Conservation (phyloP, 2,797 vertebrate species). For the Parambassis ranga region DNA sequence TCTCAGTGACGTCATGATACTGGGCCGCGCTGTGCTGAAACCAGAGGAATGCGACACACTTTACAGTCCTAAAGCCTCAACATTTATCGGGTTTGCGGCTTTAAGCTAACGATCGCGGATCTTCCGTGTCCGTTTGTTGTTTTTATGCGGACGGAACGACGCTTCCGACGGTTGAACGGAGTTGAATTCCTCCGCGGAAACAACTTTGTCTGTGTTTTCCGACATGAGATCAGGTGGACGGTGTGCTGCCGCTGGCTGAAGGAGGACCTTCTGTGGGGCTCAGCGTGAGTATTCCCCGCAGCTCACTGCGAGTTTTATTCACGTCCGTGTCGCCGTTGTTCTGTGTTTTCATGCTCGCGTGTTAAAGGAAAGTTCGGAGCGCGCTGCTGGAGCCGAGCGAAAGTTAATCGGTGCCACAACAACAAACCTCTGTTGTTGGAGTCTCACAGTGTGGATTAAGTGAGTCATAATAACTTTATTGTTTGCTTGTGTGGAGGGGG, state of each 20-base stretch:
- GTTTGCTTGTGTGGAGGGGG: slow-evolving; percentile 15
- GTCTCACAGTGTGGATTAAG: slow-evolving; percentile 34
- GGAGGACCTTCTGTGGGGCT: neutral
- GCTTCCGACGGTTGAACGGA: neutral
- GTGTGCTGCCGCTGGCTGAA: slow-evolving; percentile 6
- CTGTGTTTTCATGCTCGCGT: too few relatives aligned
- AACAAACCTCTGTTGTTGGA: slow-evolving; percentile 31
- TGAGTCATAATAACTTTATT: slow-evolving; percentile 55
- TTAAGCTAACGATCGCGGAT: too few relatives aligned
- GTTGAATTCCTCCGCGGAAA: slow-evolving; percentile 30
- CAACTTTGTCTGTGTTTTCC: slow-evolving; percentile 40
- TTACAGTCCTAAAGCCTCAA: neutral
- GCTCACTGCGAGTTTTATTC: neutral
- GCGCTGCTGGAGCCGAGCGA: neutral
- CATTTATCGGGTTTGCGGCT: too few relatives aligned
- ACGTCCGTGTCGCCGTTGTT: too few relatives aligned
- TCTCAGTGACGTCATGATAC: slow-evolving; percentile 73
- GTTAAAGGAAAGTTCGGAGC: too few relatives aligned
- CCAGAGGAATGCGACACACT: slow-evolving; percentile 69
- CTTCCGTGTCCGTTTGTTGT: neutral
- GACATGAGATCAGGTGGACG: slow-evolving; percentile 64
- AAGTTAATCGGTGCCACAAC: slow-evolving; percentile 26
- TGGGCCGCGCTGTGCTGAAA: slow-evolving; percentile 66
- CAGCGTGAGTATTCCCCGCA: slow-evolving; percentile 13
- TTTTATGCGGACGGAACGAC: neutral